Conservation (phyloP, 1,140 invertebrate genomes). For the Cotesia chilonis region DNA sequence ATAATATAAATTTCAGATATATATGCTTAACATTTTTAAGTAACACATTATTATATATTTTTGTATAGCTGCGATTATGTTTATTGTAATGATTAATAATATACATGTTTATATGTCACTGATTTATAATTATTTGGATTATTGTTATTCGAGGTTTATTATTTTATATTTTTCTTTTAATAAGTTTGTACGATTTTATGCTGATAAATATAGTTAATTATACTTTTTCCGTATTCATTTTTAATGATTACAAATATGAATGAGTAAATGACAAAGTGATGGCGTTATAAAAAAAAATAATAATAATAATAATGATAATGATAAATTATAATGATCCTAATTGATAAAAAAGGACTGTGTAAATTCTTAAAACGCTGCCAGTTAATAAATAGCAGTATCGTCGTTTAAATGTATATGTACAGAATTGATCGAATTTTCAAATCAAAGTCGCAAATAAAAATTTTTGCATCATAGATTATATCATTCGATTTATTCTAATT, state of each 20-base stretch:
- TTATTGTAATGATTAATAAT: neutral
- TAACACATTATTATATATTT: conserved; percentile 3
- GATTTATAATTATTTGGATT: neutral
- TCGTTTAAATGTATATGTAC: conserved; percentile 13
- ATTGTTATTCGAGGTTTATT: neutral
- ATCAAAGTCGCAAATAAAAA: conserved; percentile 26
- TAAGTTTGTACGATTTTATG: neutral
- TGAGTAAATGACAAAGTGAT: no score
- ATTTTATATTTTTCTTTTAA: conserved; percentile 8
- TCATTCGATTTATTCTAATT: conserved; percentile 1
- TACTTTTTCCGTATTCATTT: conserved; percentile 16
- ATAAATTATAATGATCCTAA: neutral
- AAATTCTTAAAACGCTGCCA: conserved; percentile 13
- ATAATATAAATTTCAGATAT: neutral
- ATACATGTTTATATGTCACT: no score
- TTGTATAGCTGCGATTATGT: neutral
- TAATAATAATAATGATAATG: neutral
- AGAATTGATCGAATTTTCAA: conserved; percentile 8
- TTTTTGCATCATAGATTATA: conserved; percentile 15
- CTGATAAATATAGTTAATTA: neutral
- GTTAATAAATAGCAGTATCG: conserved; percentile 13
- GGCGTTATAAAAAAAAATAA: neutral
- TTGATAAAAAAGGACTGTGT: conserved; percentile 4
- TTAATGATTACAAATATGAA: neutral
- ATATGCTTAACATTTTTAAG: neutral